Conservation (phyloP, 2,113 vertebrate species). For the Muscicapa adusta region DNA sequence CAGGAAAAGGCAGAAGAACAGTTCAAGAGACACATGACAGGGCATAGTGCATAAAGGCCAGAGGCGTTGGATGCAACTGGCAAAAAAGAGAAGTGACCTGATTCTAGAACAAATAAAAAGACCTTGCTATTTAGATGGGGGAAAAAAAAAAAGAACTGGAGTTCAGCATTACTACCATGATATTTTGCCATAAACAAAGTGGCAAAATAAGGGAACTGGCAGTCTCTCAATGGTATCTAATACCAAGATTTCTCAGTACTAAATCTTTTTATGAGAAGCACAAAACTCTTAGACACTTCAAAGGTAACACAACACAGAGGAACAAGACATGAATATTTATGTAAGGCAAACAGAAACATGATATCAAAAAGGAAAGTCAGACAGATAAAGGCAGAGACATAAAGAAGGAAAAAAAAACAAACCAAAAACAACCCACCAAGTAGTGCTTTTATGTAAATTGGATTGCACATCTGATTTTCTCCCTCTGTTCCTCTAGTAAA, state of each 20-base stretch:
- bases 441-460: background rate
- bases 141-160: background rate
- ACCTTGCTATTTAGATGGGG: background rate
- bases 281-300: background rate
- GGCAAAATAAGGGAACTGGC: background rate
- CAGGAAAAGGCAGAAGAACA: background rate
- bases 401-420: background rate
- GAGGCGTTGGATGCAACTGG: accelerated
- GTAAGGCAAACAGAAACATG: background rate
- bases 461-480: background rate
- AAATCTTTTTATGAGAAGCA: background rate
- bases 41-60: background rate
- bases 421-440: background rate
- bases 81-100: background rate
- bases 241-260: background rate
- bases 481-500: background rate
- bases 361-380: background rate
- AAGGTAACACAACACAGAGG: background rate
- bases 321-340: background rate
- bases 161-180: background rate
- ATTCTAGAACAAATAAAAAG: background rate
- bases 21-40: background rate
- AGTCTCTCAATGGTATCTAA: background rate
- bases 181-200: conserved; percentile 1
- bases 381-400: background rate